phyloP scores from a whole-genome alignment of 2,113 vertebrate species.

The Bubo blakistoni region DNA sequence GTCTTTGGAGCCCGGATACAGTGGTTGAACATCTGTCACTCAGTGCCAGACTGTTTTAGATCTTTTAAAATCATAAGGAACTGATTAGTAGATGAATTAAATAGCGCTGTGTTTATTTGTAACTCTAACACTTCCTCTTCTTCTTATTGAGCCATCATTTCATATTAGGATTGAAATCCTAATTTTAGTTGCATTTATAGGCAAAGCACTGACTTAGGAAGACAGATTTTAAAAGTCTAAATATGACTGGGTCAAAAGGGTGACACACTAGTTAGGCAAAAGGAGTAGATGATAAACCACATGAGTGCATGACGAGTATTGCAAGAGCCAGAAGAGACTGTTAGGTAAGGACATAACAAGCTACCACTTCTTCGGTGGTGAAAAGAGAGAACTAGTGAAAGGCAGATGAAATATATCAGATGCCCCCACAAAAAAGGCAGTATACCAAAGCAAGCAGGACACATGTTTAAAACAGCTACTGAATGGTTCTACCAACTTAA shows the following conservation, averaged over 20 bases:
- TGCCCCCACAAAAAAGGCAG: neutral
- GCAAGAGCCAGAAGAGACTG: neutral
- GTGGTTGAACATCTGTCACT: neutral
- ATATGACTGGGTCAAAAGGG: neutral
- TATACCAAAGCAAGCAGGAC: neutral
- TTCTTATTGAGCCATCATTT: slow-evolving; percentile 46
- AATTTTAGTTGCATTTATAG: slow-evolving; percentile 17
- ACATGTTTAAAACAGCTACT: neutral
- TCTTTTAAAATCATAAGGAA: neutral
- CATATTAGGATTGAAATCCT: neutral
- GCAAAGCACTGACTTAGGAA: neutral
- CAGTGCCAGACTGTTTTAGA: neutral
- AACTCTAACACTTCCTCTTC: slow-evolving; percentile 18
- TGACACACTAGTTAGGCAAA: neutral
- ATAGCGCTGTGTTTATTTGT: neutral
- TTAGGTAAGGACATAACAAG: neutral
- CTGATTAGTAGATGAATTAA: neutral
- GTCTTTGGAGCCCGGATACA: neutral
- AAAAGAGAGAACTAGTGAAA: neutral
- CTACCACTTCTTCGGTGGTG: neutral
- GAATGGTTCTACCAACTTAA: neutral
- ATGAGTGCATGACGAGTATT: neutral
- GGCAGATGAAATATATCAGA: neutral
- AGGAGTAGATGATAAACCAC: neutral
- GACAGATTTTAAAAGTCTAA: neutral